These are phyloP conservation scores for Drosophila fulvimacula DNA, from an alignment of 2,888 invertebrate genomes.

Conservation along the genomic window DNA sequence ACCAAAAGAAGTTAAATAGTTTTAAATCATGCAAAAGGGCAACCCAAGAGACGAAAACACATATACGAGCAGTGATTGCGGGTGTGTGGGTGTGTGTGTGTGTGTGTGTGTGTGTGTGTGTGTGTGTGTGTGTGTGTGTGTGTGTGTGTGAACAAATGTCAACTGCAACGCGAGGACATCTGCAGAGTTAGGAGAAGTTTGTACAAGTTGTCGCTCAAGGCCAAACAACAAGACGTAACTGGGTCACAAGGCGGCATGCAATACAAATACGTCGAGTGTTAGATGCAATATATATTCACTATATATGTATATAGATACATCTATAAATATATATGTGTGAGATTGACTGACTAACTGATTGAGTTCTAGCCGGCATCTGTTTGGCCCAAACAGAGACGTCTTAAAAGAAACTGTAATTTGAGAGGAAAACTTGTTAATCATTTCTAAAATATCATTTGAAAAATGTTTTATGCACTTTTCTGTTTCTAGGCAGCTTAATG, in stretches of 20 bases:
- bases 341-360: conserved; percentile 2
- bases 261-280: conserved; percentile 38
- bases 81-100: conserved; percentile 1
- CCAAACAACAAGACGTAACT: conserved; percentile 56
- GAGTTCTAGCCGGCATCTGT: background rate
- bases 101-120: no score
- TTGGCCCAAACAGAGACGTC: background rate
- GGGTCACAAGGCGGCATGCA: conserved; percentile 42
- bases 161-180: conserved; percentile 72
- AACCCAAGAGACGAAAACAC: conserved; percentile 42
- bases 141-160: conserved; percentile 62
- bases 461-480: background rate
- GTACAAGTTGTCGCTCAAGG: conserved; percentile 61
- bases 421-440: background rate
- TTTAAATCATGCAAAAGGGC: conserved; percentile 70
- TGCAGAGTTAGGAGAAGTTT: conserved; percentile 68
- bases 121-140: background rate
- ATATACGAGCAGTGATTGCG: conserved; percentile 10
- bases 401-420: background rate
- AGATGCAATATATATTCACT: conserved; percentile 7
- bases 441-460: background rate
- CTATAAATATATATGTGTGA: background rate
- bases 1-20: conserved; percentile 69
- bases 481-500: background rate
- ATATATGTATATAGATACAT: background rate